phyloP scores from a whole-genome alignment of 2,888 invertebrate species.

The Aphrophora alni region DNA sequence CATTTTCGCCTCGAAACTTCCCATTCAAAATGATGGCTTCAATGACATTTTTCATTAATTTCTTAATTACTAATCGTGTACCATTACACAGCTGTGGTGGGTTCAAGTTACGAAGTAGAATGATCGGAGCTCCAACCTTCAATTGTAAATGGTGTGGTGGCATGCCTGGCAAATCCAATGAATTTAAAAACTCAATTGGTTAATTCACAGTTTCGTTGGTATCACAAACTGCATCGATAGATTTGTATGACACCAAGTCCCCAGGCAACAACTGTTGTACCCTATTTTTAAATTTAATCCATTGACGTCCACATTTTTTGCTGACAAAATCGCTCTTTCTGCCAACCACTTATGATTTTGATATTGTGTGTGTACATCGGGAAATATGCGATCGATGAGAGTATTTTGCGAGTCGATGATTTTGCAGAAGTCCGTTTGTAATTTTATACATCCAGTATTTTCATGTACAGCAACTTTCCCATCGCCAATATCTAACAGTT shows the following conservation, averaged over 20 bases:
- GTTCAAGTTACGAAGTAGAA: constrained; percentile 51
- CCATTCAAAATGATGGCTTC: constrained; percentile 48
- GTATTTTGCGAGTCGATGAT: constrained; percentile 48
- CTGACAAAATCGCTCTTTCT: constrained; percentile 52
- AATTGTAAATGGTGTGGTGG: constrained; percentile 41
- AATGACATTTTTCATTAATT: constrained; percentile 50
- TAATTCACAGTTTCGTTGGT: constrained; percentile 40
- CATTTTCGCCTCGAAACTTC: constrained; percentile 49
- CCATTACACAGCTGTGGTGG: constrained; percentile 52
- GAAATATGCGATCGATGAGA: constrained; percentile 20
- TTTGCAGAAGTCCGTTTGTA: constrained; percentile 53
- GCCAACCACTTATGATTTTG: constrained; percentile 34
- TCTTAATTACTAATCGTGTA: constrained; percentile 47
- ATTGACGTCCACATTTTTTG: constrained; percentile 23
- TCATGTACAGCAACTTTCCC: constrained; percentile 49
- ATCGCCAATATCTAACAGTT: neutral
- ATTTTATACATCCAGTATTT: constrained; percentile 54
- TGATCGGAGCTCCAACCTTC: constrained; percentile 50
- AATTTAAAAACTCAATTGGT: constrained; percentile 50
- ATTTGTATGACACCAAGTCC: constrained; percentile 28
- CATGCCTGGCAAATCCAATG: constrained; percentile 43
- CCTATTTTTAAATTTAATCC: constrained; percentile 48
- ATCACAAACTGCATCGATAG: constrained; percentile 39
- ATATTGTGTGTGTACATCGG: constrained; percentile 21
- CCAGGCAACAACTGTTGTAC: neutral